These are phyloP conservation scores for Sminthurinus aureus DNA, from an alignment of 2,888 invertebrate species.

Conservation along the genomic window DNA sequence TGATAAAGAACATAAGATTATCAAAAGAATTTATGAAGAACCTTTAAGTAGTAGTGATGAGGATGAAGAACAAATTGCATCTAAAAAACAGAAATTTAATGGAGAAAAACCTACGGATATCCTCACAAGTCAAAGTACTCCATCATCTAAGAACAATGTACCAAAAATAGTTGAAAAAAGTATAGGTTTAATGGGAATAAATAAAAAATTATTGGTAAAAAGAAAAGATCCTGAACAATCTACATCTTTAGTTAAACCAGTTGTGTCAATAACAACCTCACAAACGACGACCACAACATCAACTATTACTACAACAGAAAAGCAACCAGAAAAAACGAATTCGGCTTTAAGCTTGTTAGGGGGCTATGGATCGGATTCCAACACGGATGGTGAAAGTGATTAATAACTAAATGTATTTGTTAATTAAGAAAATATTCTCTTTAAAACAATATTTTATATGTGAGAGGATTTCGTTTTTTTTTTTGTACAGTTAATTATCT, in stretches of 20 bases:
- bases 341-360: conserved; percentile 45
- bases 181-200: conserved; percentile 50
- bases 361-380: conserved; percentile 52
- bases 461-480: too few relatives aligned
- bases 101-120: conserved; percentile 48
- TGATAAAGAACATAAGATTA: conserved; percentile 46
- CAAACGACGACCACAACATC: conserved; percentile 14
- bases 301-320: conserved; percentile 14
- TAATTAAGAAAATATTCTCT: too few relatives aligned
- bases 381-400: conserved; percentile 8
- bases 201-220: conserved; percentile 47
- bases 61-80: conserved; percentile 43
- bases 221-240: conserved; percentile 40
- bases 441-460: too few relatives aligned
- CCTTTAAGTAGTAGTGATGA: conserved; percentile 48
- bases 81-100: conserved; percentile 33
- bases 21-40: conserved; percentile 50
- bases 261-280: neutral
- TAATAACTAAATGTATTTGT: too few relatives aligned
- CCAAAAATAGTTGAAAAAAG: conserved; percentile 40
- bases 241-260: neutral
- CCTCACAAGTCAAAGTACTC: conserved; percentile 39
- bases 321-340: too few relatives aligned
- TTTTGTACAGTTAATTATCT: too few relatives aligned
- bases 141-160: neutral